These are phyloP conservation scores for Adoxophyes honmai DNA, from an alignment of 1,140 invertebrate genomes.

Conservation along the genomic window DNA sequence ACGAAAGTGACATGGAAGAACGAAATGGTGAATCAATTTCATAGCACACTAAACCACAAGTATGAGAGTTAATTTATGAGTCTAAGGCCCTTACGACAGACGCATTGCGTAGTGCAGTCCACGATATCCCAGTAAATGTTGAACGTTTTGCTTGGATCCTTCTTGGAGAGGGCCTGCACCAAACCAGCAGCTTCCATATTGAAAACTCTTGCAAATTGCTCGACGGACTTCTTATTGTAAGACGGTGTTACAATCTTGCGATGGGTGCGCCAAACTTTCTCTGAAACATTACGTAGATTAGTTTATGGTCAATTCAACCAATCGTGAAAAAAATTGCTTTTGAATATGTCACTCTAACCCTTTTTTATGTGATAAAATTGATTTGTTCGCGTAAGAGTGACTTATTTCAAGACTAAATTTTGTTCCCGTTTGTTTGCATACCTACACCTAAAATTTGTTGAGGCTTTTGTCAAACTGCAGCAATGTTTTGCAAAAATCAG, in stretches of 20 bases:
- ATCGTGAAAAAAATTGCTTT: too few species aligned
- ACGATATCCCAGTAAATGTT: slow-evolving; percentile 21
- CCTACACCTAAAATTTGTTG: too few species aligned
- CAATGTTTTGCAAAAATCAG: too few species aligned
- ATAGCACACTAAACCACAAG: not conserved
- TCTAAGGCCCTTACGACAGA: slow-evolving; percentile 31
- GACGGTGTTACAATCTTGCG: slow-evolving; percentile 25
- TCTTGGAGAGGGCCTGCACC: not conserved
- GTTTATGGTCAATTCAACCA: too few species aligned
- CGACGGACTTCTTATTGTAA: slow-evolving; percentile 23
- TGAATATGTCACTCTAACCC: too few species aligned
- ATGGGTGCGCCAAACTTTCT: slow-evolving; percentile 22
- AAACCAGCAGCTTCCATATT: slow-evolving; percentile 19
- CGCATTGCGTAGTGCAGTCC: slow-evolving; percentile 21
- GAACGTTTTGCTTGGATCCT: slow-evolving; percentile 6
- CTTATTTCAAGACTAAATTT: too few species aligned
- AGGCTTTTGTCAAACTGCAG: too few species aligned
- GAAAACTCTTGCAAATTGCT: slow-evolving; percentile 17
- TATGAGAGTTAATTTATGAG: too few species aligned
- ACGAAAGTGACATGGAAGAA: too few species aligned
- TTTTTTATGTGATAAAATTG: too few species aligned
- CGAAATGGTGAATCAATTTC: not conserved
- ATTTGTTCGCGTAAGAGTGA: too few species aligned
- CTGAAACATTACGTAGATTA: slow-evolving; percentile 7
- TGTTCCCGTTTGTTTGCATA: too few species aligned